These are phyloP conservation scores for Yoshiicerus persimilis DNA, from an alignment of 1,140 invertebrate species.

Conservation along the genomic window DNA sequence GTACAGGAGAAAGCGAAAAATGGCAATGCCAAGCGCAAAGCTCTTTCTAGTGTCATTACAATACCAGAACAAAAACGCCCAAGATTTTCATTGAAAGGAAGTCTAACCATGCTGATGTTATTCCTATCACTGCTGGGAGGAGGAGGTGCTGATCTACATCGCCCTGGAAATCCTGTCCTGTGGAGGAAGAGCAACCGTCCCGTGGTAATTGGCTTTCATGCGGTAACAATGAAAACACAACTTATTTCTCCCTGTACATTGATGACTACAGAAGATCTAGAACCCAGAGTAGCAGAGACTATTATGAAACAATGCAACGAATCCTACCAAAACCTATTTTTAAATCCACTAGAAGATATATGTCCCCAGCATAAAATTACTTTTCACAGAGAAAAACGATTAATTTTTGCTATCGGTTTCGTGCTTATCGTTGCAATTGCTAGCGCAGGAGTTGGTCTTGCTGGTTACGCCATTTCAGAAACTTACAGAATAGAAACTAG, in stretches of 20 bases:
- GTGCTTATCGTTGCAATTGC: no score
- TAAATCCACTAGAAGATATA: no score
- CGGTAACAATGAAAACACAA: background rate
- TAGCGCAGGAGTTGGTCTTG: no score
- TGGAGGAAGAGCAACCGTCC: constrained; percentile 5
- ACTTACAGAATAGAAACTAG: no score
- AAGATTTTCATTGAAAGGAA: background rate
- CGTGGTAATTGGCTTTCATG: constrained; percentile 5
- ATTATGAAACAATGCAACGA: background rate
- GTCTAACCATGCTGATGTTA: background rate
- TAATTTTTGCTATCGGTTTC: no score
- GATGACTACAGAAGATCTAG: background rate
- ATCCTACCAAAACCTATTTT: no score
- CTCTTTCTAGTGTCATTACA: background rate
- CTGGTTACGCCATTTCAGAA: no score
- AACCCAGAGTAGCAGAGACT: background rate
- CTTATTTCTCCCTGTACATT: background rate
- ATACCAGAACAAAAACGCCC: no score
- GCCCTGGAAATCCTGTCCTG: background rate
- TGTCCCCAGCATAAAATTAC: no score
- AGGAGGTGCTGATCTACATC: background rate
- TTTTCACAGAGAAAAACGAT: no score
- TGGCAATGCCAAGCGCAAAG: background rate
- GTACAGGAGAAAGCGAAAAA: background rate
- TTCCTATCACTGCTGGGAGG: background rate